Evolutionary conservation across 2,888 invertebrate genomes (phyloP).

Genomic region (Metacarcinus magister): DNA sequence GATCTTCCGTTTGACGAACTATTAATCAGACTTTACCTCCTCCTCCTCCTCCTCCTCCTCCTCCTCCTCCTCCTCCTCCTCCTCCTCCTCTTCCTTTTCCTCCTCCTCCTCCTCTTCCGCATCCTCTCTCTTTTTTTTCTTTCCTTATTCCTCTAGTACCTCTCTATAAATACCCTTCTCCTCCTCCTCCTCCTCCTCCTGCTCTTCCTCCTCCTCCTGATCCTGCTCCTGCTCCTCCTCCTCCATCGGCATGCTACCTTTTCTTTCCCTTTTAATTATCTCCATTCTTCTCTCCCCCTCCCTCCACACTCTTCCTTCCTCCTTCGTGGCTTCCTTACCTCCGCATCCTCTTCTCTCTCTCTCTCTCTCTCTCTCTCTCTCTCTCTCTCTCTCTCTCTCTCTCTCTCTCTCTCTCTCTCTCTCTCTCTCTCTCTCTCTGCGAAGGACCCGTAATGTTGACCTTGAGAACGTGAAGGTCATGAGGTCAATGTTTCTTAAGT

Average conservation of each 20-base stretch:
- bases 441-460: not conserved
- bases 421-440: not conserved
- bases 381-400: not conserved
- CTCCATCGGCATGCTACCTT: not conserved
- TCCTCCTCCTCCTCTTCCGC: not conserved
- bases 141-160: not conserved
- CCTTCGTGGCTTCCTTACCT: not conserved
- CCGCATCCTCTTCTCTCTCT: not conserved
- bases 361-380: not conserved
- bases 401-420: not conserved
- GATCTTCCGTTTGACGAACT: not conserved
- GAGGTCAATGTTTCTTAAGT: too few species aligned
- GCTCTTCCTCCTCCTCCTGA: not conserved
- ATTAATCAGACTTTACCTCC: not conserved
- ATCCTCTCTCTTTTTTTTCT: not conserved
- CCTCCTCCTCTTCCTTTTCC: not conserved
- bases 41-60: constrained; percentile 41
- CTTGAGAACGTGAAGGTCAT: not conserved
- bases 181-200: not conserved
- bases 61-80: not conserved
- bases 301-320: not conserved
- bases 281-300: not conserved
- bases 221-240: not conserved
- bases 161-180: not conserved
- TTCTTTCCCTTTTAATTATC: not conserved